Conservation (phyloP, 1,140 invertebrate species). For the Steinernema feltiae region DNA sequence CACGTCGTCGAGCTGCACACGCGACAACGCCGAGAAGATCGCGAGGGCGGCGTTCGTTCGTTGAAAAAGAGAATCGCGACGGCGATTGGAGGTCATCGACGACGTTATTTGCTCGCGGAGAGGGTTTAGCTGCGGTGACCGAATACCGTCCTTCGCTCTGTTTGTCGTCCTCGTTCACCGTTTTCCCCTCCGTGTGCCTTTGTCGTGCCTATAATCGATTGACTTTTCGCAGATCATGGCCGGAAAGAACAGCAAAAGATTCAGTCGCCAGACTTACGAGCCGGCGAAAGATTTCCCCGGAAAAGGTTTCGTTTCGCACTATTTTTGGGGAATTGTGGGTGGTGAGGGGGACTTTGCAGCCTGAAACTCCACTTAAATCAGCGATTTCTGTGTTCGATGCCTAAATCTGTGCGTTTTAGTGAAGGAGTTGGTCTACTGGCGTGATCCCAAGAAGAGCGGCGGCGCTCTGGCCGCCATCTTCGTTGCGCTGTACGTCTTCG, state of each 20-base stretch:
- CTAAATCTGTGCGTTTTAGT: neutral
- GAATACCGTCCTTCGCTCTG: neutral
- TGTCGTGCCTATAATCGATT: neutral
- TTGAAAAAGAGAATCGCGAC: neutral
- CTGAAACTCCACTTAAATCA: neutral
- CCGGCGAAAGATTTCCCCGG: slow-evolving; percentile 10
- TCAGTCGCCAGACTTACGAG: neutral
- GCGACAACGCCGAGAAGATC: neutral
- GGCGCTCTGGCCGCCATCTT: slow-evolving; percentile 33
- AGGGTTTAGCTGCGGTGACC: neutral
- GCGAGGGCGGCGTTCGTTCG: neutral
- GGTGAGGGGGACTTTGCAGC: too few relatives aligned
- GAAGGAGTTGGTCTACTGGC: slow-evolving; percentile 35
- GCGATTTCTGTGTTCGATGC: too few relatives aligned
- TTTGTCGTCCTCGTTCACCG: neutral
- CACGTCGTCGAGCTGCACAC: slow-evolving; percentile 10
- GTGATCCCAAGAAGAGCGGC: slow-evolving; percentile 50
- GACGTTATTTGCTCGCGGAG: neutral
- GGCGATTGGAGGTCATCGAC: neutral
- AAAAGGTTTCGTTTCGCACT: neutral
- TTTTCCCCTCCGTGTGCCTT: neutral
- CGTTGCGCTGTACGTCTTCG: slow-evolving; percentile 38
- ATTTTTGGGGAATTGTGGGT: neutral
- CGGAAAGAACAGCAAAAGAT: neutral
- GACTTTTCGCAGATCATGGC: neutral